Base-by-base conservation (phyloP, 2,113 vertebrate species). In the Nymphicus hollandicus region DNA sequence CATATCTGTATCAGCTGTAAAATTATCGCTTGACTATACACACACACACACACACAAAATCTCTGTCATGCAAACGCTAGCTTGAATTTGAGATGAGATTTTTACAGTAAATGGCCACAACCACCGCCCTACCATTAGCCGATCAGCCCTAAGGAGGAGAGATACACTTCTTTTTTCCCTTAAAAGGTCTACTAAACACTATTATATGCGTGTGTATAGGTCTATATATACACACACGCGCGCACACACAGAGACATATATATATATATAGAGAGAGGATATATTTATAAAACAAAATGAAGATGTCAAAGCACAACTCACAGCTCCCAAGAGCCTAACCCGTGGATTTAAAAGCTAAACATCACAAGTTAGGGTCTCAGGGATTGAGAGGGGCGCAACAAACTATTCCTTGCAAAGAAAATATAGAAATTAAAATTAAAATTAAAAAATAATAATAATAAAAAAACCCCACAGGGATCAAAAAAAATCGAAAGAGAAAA, bases 281-380 rank as follows among this genome's bases (percentile, higher is more conserved):
- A 89, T 85, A 83, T 63, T 91, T 81, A 16, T 71, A 92, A 96
- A 96, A 95, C 91, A 95, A 95, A 93, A 97, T 68, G 91, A 93
- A 98, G 99, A 99, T 96, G 99, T 97, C 96, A 97, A 98, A 98
- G 99, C 98, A 98, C 98, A 98, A 98, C 99, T 99, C 99, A 97
- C 99, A 99, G 99, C 99, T 99, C 99, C 99, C 99, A 98, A 99
- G 99, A 99, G 98, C 99, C 99, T 99, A 99, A 99, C 99, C 99
- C 99, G 99, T 99, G 99, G 99, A 99, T 99, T 99, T 98, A 98
- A 98, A 98, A 98, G 97, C 98, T 98, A 98, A 99, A 99, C 99
- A 99, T 99, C 99, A 99, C 99, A 99, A 99, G 99, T 99, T 99
- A 99, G 99, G n/a, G n/a, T 99, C 99, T 99, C 99, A 99, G 99